Evolutionary conservation across 2,888 invertebrate species (phyloP), one percentile per base, ranked within the genome.

Genomic region (Xanthorhoe designata): DNA sequence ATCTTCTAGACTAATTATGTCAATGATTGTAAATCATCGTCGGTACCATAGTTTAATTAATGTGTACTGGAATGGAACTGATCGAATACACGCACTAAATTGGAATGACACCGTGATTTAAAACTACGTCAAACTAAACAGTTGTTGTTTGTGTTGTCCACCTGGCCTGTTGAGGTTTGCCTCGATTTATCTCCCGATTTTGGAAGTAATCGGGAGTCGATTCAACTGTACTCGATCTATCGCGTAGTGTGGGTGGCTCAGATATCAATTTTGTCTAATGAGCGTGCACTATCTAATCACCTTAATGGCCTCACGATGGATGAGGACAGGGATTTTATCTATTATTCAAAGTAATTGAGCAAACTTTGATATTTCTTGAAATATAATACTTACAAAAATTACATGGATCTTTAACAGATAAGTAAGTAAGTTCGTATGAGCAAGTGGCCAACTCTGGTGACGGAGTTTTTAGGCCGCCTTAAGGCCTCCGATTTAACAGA

Each of bases 251-350:
- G 86, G 88, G 88, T 83, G 87, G 86, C 71, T 73, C 59, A 68
- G 78, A 81, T 85, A 84, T 85, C 81, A 80, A 78, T 80, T 83
- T 58, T 78, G 77, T 84, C 80, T 81, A 87, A 85, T 85, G 83
- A 82, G 77, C 78, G 67, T 69, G 71, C 73, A 76, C 77, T 85
- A 91, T 91, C 90, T 90, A 86, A 91, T 91, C 90, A 82, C 72
- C 18, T 78, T 89, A 91, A 90, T 91, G 90, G 88, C 64, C 71
- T 56, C 61, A 84, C 87, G 90, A 90, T 91, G 83, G 90, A 91
- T 90, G 85, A 76, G 72, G 78, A 78, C 80, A 78, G 68, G 75
- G 73, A 76, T 83, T 78, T 82, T 79, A 82, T 80, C 77, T 69
- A 61, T 74, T 68, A 57, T 24, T 50, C 61, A 47, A 19, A n/a